These are phyloP conservation scores for Antedon mediterranea DNA, from an alignment of 53 echinoderm and acorn worm genomes.

Conservation along the genomic window DNA sequence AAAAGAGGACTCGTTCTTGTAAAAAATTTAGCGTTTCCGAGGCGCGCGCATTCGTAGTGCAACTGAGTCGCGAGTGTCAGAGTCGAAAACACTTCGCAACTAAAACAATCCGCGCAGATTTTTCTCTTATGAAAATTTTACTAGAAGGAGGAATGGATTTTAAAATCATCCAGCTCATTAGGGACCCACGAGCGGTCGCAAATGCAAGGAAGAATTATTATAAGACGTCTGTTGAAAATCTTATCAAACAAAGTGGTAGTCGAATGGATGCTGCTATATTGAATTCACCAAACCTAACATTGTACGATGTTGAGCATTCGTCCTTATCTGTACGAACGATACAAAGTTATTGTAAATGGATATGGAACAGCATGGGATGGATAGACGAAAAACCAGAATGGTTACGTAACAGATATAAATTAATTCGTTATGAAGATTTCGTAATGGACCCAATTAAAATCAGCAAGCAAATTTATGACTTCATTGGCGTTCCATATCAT, in stretches of 20 bases:
- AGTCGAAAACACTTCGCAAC: conserved; percentile 20
- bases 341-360: conserved; percentile 71
- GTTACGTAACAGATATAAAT: conserved; percentile 52
- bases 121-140: conserved; percentile 47
- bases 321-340: conserved; percentile 7
- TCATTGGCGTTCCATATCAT: conserved; percentile 38
- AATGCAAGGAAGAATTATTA: conserved; percentile 64
- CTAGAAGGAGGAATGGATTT: conserved; percentile 40
- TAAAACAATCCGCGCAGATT: conserved; percentile 56
- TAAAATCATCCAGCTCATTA: conserved; percentile 70
- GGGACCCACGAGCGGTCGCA: conserved; percentile 73
- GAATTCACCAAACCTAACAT: background rate
- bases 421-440: conserved; percentile 85
- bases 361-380: conserved; percentile 38
- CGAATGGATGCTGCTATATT: background rate
- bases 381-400: conserved; percentile 39
- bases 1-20: background rate
- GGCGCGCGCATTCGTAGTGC: background rate
- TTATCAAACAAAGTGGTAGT: background rate
- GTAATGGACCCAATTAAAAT: conserved; percentile 51
- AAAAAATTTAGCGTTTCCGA: background rate
- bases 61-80: background rate
- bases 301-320: background rate
- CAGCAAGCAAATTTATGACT: conserved; percentile 52
- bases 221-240: background rate